phyloP scores from a whole-genome alignment of 2,113 vertebrate species.

The Motacilla alba region DNA sequence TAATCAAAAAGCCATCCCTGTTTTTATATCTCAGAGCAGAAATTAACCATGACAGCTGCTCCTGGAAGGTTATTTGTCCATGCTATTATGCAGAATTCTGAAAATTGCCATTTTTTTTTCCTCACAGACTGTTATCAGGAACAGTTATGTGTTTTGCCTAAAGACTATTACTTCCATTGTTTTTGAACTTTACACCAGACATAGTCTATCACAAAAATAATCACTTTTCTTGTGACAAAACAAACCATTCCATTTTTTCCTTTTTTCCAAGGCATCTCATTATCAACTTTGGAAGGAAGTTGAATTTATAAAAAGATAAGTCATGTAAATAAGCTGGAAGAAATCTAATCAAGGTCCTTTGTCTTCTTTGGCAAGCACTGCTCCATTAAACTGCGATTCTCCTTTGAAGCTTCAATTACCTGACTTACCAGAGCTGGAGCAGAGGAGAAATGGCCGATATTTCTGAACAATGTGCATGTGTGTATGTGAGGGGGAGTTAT shows the following conservation, averaged over 20 bases:
- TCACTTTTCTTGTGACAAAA: constrained; percentile 38
- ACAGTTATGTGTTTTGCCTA: not conserved
- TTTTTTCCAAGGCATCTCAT: constrained; percentile 50
- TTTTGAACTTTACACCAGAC: constrained; percentile 54
- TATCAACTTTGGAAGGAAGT: constrained; percentile 63
- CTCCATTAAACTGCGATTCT: constrained; percentile 27
- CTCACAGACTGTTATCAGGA: not conserved
- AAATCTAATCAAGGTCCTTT: constrained; percentile 60
- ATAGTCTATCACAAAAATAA: constrained; percentile 51
- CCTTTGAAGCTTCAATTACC: constrained; percentile 69
- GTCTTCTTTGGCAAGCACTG: constrained; percentile 53
- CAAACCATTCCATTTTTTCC: constrained; percentile 37
- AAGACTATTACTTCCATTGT: constrained; percentile 46
- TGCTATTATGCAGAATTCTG: constrained; percentile 10
- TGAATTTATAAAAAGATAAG: constrained; percentile 62
- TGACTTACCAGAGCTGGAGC: constrained; percentile 20
- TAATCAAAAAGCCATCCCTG: constrained; percentile 17
- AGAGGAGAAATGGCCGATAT: constrained; percentile 14
- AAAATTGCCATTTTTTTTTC: constrained; percentile 15
- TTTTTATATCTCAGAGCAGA: not conserved
- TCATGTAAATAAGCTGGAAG: constrained; percentile 59
- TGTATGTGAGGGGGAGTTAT: not conserved
- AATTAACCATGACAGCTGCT: constrained; percentile 2
- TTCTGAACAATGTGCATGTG: constrained; percentile 12
- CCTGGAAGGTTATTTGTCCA: constrained; percentile 33